Percentiles rank a stretch among this genome's conserved stretches.
These are phyloP conservation scores for Dolichallabes microphthalmus DNA, from an alignment of 2,113 vertebrate genomes.

Conservation along the genomic window DNA sequence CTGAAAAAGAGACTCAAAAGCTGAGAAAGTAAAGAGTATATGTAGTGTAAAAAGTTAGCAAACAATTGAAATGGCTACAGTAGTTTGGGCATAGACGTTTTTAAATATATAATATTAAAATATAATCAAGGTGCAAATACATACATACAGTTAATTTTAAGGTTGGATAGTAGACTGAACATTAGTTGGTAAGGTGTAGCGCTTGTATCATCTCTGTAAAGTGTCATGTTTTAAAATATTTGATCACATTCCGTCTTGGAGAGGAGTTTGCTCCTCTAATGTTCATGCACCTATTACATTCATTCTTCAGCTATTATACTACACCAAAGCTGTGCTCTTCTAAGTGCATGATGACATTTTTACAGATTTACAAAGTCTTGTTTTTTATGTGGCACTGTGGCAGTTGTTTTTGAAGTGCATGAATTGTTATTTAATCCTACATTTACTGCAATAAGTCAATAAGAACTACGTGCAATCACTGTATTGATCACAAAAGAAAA, in stretches of 20 bases:
- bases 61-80: neutral
- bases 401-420: constrained; percentile 13
- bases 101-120: neutral
- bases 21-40: neutral
- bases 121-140: neutral
- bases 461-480: neutral
- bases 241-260: neutral
- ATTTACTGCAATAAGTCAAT: neutral
- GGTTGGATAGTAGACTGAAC: neutral
- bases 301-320: neutral
- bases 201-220: neutral
- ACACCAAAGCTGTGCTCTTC: neutral
- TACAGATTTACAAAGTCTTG: constrained; percentile 13
- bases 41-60: neutral
- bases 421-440: neutral
- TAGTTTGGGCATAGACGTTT: neutral
- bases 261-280: neutral
- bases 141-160: neutral
- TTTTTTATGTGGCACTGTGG: neutral
- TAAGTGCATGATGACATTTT: constrained; percentile 10
- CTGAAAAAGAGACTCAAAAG: neutral
- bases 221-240: neutral
- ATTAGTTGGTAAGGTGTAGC: neutral
- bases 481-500: neutral
- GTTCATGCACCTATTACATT: neutral